Percentiles rank a stretch among this genome's conserved stretches.
These are phyloP conservation scores for Apodemia hepburni DNA, from an alignment of 2,888 invertebrate genomes.

Conservation along the genomic window DNA sequence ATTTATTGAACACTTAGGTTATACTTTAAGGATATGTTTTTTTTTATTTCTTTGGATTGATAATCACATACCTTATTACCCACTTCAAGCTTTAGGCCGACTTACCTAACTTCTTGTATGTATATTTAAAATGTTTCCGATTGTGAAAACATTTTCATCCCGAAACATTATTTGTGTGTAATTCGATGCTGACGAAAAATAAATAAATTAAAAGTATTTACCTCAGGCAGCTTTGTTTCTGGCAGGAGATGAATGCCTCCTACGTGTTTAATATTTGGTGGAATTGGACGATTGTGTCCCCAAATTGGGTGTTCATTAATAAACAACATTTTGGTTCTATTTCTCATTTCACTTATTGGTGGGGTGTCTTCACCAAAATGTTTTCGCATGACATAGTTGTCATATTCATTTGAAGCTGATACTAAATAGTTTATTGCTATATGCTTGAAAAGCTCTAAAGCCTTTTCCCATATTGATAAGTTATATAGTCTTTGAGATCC, in stretches of 20 bases:
- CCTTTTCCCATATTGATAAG: constrained; percentile 40
- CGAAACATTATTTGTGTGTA: too few relatives aligned
- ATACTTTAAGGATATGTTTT: too few relatives aligned
- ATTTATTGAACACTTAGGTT: too few relatives aligned
- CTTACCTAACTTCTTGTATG: too few relatives aligned
- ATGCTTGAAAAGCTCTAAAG: constrained; percentile 34
- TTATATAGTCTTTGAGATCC: constrained; percentile 25
- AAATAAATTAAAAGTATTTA: constrained; percentile 8
- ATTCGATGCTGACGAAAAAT: too few relatives aligned
- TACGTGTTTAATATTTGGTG: constrained; percentile 55
- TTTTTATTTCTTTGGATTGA: too few relatives aligned
- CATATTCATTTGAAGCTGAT: constrained; percentile 16
- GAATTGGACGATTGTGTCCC: constrained; percentile 50
- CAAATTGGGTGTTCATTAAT: constrained; percentile 57
- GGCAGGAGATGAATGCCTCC: constrained; percentile 58
- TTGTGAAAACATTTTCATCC: too few relatives aligned
- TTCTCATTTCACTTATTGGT: constrained; percentile 34
- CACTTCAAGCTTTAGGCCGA: too few relatives aligned
- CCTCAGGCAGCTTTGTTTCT: constrained; percentile 52
- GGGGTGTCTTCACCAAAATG: constrained; percentile 40
- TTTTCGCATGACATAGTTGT: constrained; percentile 34
- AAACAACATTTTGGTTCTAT: constrained; percentile 53
- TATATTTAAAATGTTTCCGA: too few relatives aligned
- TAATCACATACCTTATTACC: too few relatives aligned
- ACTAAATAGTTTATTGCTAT: constrained; percentile 19